Base-by-base conservation (phyloP, 2,797 vertebrate genomes). In the Vultur gryphus region DNA sequence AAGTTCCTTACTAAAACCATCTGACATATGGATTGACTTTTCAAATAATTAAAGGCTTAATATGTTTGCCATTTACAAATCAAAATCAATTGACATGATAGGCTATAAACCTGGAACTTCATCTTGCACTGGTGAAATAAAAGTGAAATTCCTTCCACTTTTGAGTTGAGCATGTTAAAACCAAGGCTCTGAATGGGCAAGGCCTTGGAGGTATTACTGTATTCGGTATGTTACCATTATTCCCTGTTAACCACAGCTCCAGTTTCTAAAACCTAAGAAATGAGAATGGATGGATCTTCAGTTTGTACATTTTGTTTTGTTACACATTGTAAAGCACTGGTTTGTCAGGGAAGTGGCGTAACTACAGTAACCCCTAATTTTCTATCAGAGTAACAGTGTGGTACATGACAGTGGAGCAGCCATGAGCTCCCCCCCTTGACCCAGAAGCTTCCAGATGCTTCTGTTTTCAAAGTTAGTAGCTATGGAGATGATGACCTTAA, bases 1-100 rank as follows among this genome's bases (percentile, higher is more conserved):
- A 92, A 94, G 71, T 44, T 83, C 33, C n/a, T 92, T 81, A 91
- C 82, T 85, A 94, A 94, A 93, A 76, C 54, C 19, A 93, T 70
- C 46, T 37, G 61, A 66, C 48, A 93, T 49, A 78, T 17, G n/a
- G 51, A 79, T 43, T 79, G 72, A 90, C 44, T 94, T 93, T 66
- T 72, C 76, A 90, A 95, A 87, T 78, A 88, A 33, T 54, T 31
- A 61, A 83, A 96, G 49, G 48, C 35, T 83, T 71, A 61, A 33
- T 29, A 70, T 12, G 18, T 57, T 89, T 76, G 82, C 29, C 44
- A 81, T 62, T 87, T 95, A 90, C 13, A 91, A 85, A 80, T 55
- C 78, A 79, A 91, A 92, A 79, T 84, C 64, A 95, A 79, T 11
- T 65, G 65, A 91, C 37, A 37, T n/a, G 25, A 81, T 2, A 58